phyloP scores from a whole-genome alignment of 2,797 vertebrate species.

The Gobionotothen gibberifrons region DNA sequence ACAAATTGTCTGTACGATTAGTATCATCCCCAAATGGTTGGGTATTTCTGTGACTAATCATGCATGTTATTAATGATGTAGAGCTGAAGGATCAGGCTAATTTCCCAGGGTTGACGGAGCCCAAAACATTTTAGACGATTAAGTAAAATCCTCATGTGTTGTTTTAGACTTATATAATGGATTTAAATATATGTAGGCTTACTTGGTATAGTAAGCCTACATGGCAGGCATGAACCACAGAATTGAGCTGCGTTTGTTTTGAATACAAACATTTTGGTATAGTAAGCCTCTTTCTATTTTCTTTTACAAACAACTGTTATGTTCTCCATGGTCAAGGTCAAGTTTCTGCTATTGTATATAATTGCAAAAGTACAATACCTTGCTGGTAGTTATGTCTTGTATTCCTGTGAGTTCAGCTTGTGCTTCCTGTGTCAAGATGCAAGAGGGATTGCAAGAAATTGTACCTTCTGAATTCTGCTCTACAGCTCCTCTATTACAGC shows the following conservation, averaged over 20 bases:
- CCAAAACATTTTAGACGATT: conserved; percentile 13
- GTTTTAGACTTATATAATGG: conserved; percentile 21
- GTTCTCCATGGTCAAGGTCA: conserved; percentile 23
- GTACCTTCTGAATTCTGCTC: conserved; percentile 28
- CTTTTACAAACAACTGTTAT: conserved; percentile 1
- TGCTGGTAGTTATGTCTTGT: conserved; percentile 43
- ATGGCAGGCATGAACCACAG: not conserved
- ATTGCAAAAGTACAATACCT: conserved; percentile 51
- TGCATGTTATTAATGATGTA: conserved; percentile 69
- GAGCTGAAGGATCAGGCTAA: conserved; percentile 63
- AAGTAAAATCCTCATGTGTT: conserved; percentile 30
- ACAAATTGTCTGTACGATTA: conserved; percentile 41
- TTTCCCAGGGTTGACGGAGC: conserved; percentile 64
- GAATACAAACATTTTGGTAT: conserved; percentile 42
- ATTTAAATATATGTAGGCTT: conserved; percentile 34
- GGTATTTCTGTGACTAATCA: conserved; percentile 58
- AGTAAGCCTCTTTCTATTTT: conserved; percentile 7
- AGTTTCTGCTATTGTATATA: not conserved
- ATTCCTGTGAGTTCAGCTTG: conserved; percentile 51
- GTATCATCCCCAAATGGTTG: conserved; percentile 38
- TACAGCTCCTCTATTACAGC: conserved; percentile 33
- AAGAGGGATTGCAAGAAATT: conserved; percentile 15
- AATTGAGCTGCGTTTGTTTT: conserved; percentile 46
- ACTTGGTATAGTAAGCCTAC: no score
- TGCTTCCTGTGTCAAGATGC: conserved; percentile 39